Evolutionary conservation across 2,797 vertebrate species (phyloP), one percentile per base, ranked within the genome.

Genomic region (Cirrhinus molitorella): DNA sequence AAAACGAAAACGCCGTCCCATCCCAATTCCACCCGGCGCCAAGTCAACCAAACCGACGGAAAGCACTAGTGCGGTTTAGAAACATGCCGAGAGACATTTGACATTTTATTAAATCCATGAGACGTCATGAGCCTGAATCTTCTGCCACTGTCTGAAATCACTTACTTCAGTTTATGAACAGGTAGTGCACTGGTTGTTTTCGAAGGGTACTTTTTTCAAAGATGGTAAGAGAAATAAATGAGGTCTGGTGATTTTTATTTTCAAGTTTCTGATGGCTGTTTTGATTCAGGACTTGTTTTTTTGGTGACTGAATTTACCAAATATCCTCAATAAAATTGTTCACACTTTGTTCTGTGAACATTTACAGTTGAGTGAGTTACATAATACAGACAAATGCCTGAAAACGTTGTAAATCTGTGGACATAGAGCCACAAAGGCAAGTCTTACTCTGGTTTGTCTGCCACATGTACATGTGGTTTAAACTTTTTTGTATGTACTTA

Each of bases 1-100:
- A 2, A 83, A 81, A 55, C 93, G 89, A 74, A 96, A 92, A 88
- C 91, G 79, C 37, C 92, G 91, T 1, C 91, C 92, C 13, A 67
- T 94, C 89, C 94, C 94, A 0, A 83, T 88, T 9, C 93, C 92
- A 67, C 90, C 86, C 2, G 37, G 73, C 13, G 14, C 74, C 67
- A 66, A n/a, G 47, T 70, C 70, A 84, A 23, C 61, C 68, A 5
- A 85, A 31, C 1, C 59, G 31, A 80, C 59, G 6, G 81, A 23
- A 9, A 83, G 81, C 1, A 79, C 79, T 14, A 74, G 83, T 80
- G 87, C 87, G 49, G 59, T 88, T 67, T 83, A 40, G 65, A 45
- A 21, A 84, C n/a, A 59, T 88, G 88, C 31, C 77, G 1, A 47
- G 59, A 66, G 55, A 43, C 57, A 47, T 57, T 55, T 12, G 17